Conservation (phyloP, 2,113 vertebrate genomes). For the Lutjanus erythropterus region DNA sequence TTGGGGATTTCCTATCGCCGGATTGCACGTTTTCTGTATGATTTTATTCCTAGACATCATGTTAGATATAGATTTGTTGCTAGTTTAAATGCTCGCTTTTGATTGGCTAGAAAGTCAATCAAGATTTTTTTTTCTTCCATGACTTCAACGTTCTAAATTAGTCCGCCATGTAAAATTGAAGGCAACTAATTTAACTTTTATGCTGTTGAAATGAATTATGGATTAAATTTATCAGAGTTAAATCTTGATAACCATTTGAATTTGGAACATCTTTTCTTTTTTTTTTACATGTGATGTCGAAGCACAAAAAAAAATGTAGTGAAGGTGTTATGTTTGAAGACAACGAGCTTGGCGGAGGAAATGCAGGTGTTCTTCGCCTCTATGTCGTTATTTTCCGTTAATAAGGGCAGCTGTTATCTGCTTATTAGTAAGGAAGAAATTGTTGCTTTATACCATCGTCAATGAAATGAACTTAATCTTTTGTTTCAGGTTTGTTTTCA, state of each 20-base stretch:
- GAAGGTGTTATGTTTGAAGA: background rate
- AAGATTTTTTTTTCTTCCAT: background rate
- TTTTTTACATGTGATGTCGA: background rate
- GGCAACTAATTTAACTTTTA: background rate
- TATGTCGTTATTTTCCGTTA: too few species aligned
- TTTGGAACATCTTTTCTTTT: background rate
- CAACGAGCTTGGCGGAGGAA: background rate
- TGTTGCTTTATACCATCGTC: background rate
- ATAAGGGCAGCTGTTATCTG: background rate
- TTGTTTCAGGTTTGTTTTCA: constrained; percentile 75
- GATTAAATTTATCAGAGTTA: background rate
- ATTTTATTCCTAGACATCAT: background rate
- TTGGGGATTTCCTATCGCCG: background rate
- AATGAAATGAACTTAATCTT: constrained; percentile 19
- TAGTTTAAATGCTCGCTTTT: background rate
- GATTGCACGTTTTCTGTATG: background rate
- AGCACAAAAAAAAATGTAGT: background rate
- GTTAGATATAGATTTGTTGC: too few species aligned
- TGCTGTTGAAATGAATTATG: too few species aligned
- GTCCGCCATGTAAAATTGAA: background rate
- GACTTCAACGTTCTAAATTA: background rate
- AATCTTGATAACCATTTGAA: background rate
- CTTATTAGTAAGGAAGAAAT: background rate
- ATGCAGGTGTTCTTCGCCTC: background rate
- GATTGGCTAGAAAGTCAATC: background rate